Percentiles rank a stretch among this genome's conserved stretches.
Conservation (phyloP, 1,140 invertebrate genomes). For the Chymomyza costata region DNA sequence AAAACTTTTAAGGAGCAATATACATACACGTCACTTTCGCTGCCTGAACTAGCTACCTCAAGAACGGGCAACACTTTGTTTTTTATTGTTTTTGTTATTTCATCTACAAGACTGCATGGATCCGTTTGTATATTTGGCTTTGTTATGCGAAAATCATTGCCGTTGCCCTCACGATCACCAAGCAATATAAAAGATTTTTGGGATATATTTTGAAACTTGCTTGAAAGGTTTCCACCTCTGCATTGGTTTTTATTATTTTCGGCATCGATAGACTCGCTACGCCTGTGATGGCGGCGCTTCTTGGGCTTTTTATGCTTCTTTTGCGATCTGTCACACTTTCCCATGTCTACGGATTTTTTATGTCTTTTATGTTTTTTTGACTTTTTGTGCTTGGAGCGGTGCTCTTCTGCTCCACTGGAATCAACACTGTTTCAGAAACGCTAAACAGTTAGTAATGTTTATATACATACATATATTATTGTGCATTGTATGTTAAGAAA, state of each 20-base stretch:
- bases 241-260: slow-evolving; percentile 36
- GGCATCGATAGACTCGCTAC: slow-evolving; percentile 46
- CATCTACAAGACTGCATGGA: slow-evolving; percentile 59
- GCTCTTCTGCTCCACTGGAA: slow-evolving; percentile 57
- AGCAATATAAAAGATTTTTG: too few species aligned
- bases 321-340: slow-evolving; percentile 55
- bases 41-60: slow-evolving; percentile 81
- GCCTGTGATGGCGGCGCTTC: slow-evolving; percentile 42
- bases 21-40: slow-evolving; percentile 79
- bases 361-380: slow-evolving; percentile 78
- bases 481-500: too few species aligned
- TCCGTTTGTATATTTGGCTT: slow-evolving; percentile 58
- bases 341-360: slow-evolving; percentile 70
- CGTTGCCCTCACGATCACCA: slow-evolving; percentile 65
- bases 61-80: slow-evolving; percentile 76
- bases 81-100: slow-evolving; percentile 71
- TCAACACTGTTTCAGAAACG: slow-evolving; percentile 50
- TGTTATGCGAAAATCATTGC: slow-evolving; percentile 43
- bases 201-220: slow-evolving; percentile 68
- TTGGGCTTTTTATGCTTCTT: slow-evolving; percentile 67
- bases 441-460: too few species aligned
- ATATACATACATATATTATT: too few species aligned
- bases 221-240: slow-evolving; percentile 40
- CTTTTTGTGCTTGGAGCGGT: slow-evolving; percentile 59
- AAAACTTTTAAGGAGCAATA: background rate